phyloP scores from a whole-genome alignment of 2,888 invertebrate genomes.

The Himalopsyche japonica region DNA sequence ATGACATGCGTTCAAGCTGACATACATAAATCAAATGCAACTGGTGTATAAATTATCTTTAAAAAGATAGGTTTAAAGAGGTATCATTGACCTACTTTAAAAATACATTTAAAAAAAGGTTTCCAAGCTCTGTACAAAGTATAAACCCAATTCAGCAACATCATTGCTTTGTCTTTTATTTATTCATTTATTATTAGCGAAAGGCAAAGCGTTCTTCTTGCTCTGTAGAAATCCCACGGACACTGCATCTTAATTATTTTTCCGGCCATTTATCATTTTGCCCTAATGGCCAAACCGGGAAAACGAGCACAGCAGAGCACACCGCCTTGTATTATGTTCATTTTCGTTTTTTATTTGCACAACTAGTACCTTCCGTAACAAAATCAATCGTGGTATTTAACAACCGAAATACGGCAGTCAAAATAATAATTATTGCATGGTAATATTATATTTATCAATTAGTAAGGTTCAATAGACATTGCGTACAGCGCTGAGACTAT shows the following conservation, averaged over 20 bases:
- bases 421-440: no score
- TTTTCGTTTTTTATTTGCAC: neutral
- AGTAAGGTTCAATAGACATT: no score
- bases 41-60: no score
- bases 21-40: no score
- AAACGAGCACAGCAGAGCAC: neutral
- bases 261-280: neutral
- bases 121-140: neutral
- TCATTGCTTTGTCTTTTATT: neutral
- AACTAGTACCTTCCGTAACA: neutral
- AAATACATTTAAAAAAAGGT: neutral
- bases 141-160: neutral
- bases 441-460: no score
- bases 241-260: neutral
- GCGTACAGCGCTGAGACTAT: no score
- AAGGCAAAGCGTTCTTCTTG: neutral
- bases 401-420: neutral
- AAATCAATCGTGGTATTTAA: neutral
- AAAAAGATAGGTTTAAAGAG: no score
- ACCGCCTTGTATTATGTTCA: neutral
- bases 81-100: neutral
- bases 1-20: no score
- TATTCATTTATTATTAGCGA: neutral
- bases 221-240: neutral
- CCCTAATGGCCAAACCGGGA: neutral